Conservation (phyloP, 2,888 invertebrate genomes). For the Epicampocera succincta region DNA sequence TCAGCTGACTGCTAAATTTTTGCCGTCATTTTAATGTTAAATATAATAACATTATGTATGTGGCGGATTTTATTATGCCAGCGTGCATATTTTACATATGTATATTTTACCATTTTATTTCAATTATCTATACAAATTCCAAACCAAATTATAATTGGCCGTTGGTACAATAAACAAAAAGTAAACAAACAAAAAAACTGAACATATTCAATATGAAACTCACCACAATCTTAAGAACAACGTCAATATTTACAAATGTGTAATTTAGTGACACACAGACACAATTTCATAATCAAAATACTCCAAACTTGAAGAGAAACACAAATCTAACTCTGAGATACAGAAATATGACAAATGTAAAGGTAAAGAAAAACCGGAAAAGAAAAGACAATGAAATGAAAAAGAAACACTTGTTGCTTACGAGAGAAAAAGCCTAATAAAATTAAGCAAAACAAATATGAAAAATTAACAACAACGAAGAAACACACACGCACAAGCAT, state of each 20-base stretch:
- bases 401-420: slow-evolving; percentile 64
- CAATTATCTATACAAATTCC: too few relatives aligned
- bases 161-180: too few relatives aligned
- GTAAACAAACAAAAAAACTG: too few relatives aligned
- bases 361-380: slow-evolving; percentile 50
- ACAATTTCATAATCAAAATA: slow-evolving; percentile 49
- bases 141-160: too few relatives aligned
- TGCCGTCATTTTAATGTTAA: too few relatives aligned
- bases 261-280: slow-evolving; percentile 62
- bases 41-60: too few relatives aligned
- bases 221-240: too few relatives aligned
- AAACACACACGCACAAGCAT: too few relatives aligned
- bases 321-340: slow-evolving; percentile 27
- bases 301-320: slow-evolving; percentile 26
- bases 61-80: too few relatives aligned
- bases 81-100: not conserved
- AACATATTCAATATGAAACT: too few relatives aligned
- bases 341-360: not conserved
- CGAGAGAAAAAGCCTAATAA: slow-evolving; percentile 12
- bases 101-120: too few relatives aligned
- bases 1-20: too few relatives aligned
- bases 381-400: slow-evolving; percentile 20
- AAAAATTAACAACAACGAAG: not conserved
- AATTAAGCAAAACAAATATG: not conserved
- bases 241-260: slow-evolving; percentile 14